These are phyloP conservation scores for Idaea straminata DNA, from an alignment of 2,888 invertebrate genomes.

Conservation along the genomic window DNA sequence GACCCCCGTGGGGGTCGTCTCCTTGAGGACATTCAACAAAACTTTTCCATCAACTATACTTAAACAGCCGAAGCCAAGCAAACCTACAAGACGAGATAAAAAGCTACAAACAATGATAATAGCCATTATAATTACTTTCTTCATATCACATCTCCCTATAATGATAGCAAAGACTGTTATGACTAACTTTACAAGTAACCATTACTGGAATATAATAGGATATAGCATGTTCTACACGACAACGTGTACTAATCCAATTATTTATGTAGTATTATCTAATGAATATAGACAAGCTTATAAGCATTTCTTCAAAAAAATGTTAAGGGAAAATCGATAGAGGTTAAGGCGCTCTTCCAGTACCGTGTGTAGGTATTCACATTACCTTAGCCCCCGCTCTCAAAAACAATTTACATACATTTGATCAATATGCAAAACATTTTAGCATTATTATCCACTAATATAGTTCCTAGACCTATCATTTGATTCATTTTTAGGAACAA, in stretches of 20 bases:
- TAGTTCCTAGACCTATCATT: too few species aligned
- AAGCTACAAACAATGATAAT: slow-evolving; percentile 21
- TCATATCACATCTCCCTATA: slow-evolving; percentile 20
- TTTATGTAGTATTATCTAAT: slow-evolving; percentile 25
- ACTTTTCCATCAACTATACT: slow-evolving; percentile 10
- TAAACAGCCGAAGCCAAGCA: background rate
- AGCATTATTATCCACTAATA: too few species aligned
- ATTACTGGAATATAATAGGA: slow-evolving; percentile 15
- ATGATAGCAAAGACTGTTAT: slow-evolving; percentile 13
- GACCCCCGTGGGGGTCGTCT: too few species aligned
- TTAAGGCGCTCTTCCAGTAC: too few species aligned
- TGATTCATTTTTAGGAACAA: too few species aligned
- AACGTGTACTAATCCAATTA: slow-evolving; percentile 20
- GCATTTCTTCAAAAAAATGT: slow-evolving; percentile 4
- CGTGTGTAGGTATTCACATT: too few species aligned
- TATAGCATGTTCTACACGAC: slow-evolving; percentile 15
- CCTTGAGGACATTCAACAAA: slow-evolving; percentile 9
- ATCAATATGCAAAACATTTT: too few species aligned
- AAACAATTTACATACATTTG: too few species aligned
- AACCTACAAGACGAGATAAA: slow-evolving; percentile 22
- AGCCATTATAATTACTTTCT: slow-evolving; percentile 20
- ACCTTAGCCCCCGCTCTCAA: too few species aligned
- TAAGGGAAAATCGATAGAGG: background rate
- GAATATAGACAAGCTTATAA: slow-evolving; percentile 26
- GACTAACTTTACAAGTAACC: background rate